phyloP scores from a whole-genome alignment of 1,140 invertebrate genomes.

The Caenorhabditis elegans region DNA sequence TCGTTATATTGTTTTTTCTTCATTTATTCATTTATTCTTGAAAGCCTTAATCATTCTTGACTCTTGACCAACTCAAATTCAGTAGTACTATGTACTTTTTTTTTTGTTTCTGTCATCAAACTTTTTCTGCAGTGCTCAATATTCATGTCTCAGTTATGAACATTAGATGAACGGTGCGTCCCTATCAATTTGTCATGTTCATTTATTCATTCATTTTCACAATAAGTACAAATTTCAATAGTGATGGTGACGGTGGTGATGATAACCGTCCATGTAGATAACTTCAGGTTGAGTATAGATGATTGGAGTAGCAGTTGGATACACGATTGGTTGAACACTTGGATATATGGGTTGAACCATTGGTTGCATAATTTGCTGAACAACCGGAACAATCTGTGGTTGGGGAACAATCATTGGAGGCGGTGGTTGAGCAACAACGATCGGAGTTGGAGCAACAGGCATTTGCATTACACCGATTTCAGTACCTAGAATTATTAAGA shows the following conservation, averaged over 20 bases:
- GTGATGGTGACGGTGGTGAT: conserved; percentile 27
- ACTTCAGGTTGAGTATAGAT: conserved; percentile 18
- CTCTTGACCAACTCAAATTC: background rate
- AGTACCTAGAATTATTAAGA: background rate
- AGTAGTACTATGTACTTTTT: background rate
- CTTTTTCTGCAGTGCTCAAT: background rate
- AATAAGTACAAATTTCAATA: too few relatives aligned
- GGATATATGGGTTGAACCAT: background rate
- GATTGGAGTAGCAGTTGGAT: background rate
- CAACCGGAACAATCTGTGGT: conserved; percentile 29
- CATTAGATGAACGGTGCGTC: background rate
- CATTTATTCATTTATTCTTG: background rate
- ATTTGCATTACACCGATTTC: background rate
- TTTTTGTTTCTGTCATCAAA: background rate
- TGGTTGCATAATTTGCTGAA: background rate
- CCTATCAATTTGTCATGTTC: too few relatives aligned
- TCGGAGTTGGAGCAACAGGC: background rate
- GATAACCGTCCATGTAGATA: conserved; percentile 25
- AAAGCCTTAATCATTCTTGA: background rate
- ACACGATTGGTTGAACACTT: background rate
- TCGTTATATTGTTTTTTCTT: background rate
- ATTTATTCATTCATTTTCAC: background rate
- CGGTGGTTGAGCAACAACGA: background rate
- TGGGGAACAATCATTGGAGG: conserved; percentile 23
- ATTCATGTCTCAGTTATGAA: background rate